phyloP scores from a whole-genome alignment of 2,797 vertebrate genomes.

The Enteromius treurensis region DNA sequence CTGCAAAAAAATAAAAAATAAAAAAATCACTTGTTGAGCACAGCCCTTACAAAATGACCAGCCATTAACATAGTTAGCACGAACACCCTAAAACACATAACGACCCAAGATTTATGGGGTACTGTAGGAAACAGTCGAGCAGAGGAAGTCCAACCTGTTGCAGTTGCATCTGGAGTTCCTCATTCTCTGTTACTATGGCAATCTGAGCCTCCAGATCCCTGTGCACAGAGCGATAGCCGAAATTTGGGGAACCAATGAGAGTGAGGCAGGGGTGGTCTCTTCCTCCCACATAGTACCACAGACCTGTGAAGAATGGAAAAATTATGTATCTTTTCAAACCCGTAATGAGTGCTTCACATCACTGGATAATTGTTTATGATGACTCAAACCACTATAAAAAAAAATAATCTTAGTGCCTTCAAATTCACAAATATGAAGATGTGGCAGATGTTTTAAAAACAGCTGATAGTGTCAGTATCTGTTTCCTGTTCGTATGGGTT shows the following conservation, averaged over 20 bases:
- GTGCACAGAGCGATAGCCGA: constrained; percentile 96
- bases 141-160: constrained; percentile 80
- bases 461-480: background rate
- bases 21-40: no score
- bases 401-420: background rate
- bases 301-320: constrained; percentile 77
- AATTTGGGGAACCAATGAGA: constrained; percentile 96
- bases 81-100: background rate
- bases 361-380: background rate
- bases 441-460: background rate
- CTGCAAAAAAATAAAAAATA: no score
- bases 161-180: constrained; percentile 87
- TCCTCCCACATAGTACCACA: constrained; percentile 94
- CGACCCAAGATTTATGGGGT: background rate
- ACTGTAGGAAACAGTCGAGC: background rate
- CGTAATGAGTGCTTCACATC: background rate
- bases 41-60: background rate
- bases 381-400: background rate
- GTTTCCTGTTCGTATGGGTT: background rate
- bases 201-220: constrained; percentile 97
- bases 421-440: background rate
- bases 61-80: background rate
- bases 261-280: constrained; percentile 91
- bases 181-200: constrained; percentile 92
- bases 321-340: background rate